Conservation (phyloP, 2,888 invertebrate genomes). For the Dichetophora obliterata region DNA sequence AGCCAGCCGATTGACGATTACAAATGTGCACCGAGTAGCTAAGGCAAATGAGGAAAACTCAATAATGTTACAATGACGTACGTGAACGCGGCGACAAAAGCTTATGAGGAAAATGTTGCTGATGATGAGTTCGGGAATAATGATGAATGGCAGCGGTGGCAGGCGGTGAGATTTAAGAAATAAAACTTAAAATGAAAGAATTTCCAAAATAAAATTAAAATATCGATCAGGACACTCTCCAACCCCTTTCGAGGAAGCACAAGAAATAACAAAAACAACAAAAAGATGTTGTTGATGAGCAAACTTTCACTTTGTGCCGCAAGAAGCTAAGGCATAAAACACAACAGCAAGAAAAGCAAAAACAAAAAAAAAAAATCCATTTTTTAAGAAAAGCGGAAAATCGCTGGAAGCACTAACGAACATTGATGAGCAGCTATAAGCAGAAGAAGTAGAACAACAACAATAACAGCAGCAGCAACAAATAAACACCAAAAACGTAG, state of each 20-base stretch:
- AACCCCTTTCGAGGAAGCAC: background rate
- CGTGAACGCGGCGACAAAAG: background rate
- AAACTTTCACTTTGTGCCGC: background rate
- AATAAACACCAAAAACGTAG: constrained; percentile 1
- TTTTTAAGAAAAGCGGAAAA: background rate
- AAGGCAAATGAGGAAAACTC: background rate
- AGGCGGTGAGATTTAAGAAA: background rate
- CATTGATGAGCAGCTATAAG: background rate
- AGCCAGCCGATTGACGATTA: background rate
- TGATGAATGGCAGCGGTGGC: constrained; percentile 24
- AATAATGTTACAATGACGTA: constrained; percentile 8
- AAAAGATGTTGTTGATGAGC: background rate
- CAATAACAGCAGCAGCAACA: background rate
- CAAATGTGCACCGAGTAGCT: no score
- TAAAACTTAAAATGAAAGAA: background rate
- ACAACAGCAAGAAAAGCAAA: no score
- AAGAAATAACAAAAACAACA: background rate
- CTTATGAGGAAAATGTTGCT: constrained; percentile 13
- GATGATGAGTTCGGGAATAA: constrained; percentile 21
- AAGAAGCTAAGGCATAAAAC: background rate
- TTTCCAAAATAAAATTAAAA: constrained; percentile 19
- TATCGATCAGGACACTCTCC: constrained; percentile 17
- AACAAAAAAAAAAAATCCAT: no score
- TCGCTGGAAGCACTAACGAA: constrained; percentile 30
- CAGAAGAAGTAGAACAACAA: background rate